These are phyloP conservation scores for Paracanthobrama guichenoti DNA, from an alignment of 2,113 vertebrate species.

Conservation along the genomic window DNA sequence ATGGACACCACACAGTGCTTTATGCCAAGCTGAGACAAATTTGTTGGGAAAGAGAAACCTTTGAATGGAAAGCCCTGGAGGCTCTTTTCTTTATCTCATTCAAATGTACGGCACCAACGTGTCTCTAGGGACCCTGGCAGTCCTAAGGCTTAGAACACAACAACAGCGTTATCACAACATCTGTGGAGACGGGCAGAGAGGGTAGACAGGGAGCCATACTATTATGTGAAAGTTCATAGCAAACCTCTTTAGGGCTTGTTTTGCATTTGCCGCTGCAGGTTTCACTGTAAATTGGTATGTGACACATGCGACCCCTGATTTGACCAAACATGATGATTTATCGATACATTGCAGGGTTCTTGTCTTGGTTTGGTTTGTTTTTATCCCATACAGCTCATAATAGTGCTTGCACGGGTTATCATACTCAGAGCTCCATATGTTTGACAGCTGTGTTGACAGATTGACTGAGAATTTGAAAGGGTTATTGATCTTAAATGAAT, in stretches of 20 bases:
- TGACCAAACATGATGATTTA: conserved; percentile 1
- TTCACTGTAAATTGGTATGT: conserved; percentile 10
- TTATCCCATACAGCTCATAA: not conserved
- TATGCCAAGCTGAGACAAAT: conserved; percentile 35
- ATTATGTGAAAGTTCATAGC: conserved; percentile 35
- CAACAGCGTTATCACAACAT: conserved; percentile 47
- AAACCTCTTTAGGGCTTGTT: conserved; percentile 36
- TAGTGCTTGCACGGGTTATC: not conserved
- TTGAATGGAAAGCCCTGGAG: conserved; percentile 34
- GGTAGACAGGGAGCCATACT: conserved; percentile 39
- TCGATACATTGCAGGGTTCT: not conserved
- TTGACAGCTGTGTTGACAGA: conserved; percentile 8
- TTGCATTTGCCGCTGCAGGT: conserved; percentile 15
- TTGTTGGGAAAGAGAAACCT: conserved; percentile 41
- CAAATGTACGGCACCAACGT: conserved; percentile 49
- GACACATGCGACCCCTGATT: not conserved
- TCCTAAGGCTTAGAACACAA: conserved; percentile 52
- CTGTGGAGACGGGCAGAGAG: conserved; percentile 35
- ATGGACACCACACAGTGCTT: conserved; percentile 31
- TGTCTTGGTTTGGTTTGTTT: not conserved
- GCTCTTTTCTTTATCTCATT: conserved; percentile 46
- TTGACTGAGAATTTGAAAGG: not conserved
- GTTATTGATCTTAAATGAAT: conserved; percentile 1
- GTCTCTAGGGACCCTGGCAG: conserved; percentile 34
- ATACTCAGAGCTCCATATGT: not conserved